Base-by-base conservation (phyloP, 1,140 invertebrate species). In the Drosophila lacteicornis region DNA sequence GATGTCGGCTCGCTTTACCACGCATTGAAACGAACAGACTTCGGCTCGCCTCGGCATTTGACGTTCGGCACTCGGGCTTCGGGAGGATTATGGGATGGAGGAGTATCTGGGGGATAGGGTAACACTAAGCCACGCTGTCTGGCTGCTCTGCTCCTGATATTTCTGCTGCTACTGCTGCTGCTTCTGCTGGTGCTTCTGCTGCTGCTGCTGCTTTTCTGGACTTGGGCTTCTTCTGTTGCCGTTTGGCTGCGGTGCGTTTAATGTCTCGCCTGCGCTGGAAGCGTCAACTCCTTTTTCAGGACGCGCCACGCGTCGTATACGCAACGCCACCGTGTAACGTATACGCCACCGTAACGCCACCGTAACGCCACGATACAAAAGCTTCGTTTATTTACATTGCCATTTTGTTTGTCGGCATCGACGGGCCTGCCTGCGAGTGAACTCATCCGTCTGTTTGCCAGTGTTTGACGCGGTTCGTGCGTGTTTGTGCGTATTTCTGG, bases 251-350 rank as follows among this genome's bases (percentile, higher is more conserved):
- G 85, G 85, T 82, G 80, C 73, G 80, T 88, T 88, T 73, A 88
- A 88, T 88, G 81, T 90, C 73, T 88, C 80, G 85, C 58, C 85
- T 88, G 80, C 85, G 62, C 78, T 88, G 77, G 78, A 78, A 79
- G 85, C 85, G 85, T 88, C 69, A 90, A 88, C 85, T 88, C 80
- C 85, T 81, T 74, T 58, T 79, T 66, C 65, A 42, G 65, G 66
- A 68, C 84, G 80, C 84, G 69, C 80, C 56, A 69, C 77, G 58
- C 77, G 71, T 68, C 73, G 56, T 57, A 51, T 63, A 56, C 76
- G 67, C 50, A 74, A 73, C 66, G 27, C 15, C 11, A 33, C 19
- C 61, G 58, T 19, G 45, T 49, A 59, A 65, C 43, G 69, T 71
- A 73, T 75, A 62, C 58, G 49, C 49, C 55, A 49, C 59, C 45